Evolutionary conservation across 2,113 vertebrate genomes (phyloP).

Genomic region (Sander lucioperca): DNA sequence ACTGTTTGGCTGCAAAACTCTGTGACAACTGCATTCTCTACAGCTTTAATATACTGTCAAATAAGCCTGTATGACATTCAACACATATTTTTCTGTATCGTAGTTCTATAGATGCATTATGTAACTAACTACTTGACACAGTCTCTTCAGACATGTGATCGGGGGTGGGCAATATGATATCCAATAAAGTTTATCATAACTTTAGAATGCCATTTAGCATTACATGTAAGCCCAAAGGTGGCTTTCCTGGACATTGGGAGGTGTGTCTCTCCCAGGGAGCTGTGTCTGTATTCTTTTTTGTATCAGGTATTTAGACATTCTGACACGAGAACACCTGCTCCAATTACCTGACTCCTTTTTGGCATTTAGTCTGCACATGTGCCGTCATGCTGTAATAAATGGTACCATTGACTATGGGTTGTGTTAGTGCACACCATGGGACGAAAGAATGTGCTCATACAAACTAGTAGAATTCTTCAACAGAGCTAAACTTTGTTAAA

Average conservation of each 20-base stretch:
- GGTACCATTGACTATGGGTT: background rate
- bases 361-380: constrained; percentile 10
- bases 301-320: constrained; percentile 3
- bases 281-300: background rate
- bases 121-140: background rate
- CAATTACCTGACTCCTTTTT: background rate
- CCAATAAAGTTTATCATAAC: background rate
- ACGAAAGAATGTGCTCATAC: background rate
- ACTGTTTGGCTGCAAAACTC: background rate
- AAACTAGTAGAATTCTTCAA: background rate
- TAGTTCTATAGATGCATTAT: background rate
- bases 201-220: background rate
- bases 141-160: background rate
- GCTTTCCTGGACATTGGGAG: background rate
- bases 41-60: background rate
- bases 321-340: background rate
- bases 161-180: background rate
- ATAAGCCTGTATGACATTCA: background rate
- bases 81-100: background rate
- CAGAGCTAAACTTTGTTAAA: background rate
- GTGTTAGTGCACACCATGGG: background rate
- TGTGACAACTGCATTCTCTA: constrained; percentile 22
- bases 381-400: background rate
- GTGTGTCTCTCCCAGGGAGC: background rate
- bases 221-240: background rate